Evolutionary conservation across 2,888 invertebrate species (phyloP), one percentile per base, ranked within the genome.

Genomic region (Drosophila kambysellisi): DNA sequence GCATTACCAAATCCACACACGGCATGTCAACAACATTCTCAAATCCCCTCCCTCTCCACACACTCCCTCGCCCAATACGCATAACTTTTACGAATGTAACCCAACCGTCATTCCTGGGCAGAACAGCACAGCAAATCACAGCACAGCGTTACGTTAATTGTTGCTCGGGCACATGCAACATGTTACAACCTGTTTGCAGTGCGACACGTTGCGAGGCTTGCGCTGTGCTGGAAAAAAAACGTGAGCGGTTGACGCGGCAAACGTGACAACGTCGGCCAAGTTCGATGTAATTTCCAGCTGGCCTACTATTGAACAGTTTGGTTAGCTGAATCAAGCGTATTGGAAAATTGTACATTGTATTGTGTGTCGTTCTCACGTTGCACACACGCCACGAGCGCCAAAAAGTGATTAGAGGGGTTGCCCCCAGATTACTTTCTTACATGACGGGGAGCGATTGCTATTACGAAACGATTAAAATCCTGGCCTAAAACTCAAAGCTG

Each of bases 261-360:
- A 85, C 85, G 85, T 88, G 85, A 85, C 85, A 54, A 5, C 37
- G 29, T 11, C 52, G 68, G 74, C 77, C 79, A 83, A 68, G 83
- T 82, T 88, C 73, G 88, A 85, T 76, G 70, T 61, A 70, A 77
- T 82, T 74, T 56, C 66, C 51, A 53, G 51, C 75, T 87, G 84
- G 88, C 88, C 85, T 85, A 88, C 83, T 79, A 85, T 76, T 85
- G 76, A 88, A 65, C 85, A 69, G 57, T 73, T 70, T 37, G 81
- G 41, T 56, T 54, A 30, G 50, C 48, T 67, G 65, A 53, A 46
- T 54, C 68, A 41, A 72, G 68, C 37, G 7, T 67, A 58, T 41
- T 53, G 63, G 62, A 80, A 80, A 46, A 37, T 9, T 70, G 74
- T 72, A 81, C 74, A 70, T 79, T 71, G 74, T 71, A 56, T 50